These are phyloP conservation scores for Hypomesus transpacificus DNA, from an alignment of 2,113 vertebrate species.

Conservation along the genomic window DNA sequence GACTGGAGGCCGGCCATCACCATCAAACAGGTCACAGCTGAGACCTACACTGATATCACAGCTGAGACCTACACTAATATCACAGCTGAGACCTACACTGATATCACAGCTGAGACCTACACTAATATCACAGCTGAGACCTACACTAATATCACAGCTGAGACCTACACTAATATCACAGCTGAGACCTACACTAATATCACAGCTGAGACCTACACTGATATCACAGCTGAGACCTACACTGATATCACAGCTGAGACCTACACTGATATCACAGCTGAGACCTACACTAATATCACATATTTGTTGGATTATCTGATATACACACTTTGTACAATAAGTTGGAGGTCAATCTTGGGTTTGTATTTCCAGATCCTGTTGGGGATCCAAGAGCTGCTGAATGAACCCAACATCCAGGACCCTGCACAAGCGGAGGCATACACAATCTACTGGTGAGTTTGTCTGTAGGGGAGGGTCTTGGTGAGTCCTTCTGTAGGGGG, in stretches of 20 bases:
- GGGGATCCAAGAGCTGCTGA: constrained; percentile 77
- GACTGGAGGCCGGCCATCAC: constrained; percentile 99
- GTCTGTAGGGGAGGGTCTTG: no score
- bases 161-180: not conserved
- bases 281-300: not conserved
- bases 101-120: no score
- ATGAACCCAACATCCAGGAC: constrained; percentile 77
- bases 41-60: not conserved
- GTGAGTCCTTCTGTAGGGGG: not conserved
- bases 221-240: not conserved
- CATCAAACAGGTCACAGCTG: constrained; percentile 82
- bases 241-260: not conserved
- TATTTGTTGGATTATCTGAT: not conserved
- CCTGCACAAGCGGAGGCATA: constrained; percentile 77
- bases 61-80: not conserved
- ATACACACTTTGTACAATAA: not conserved
- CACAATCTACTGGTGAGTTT: constrained; percentile 74
- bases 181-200: not conserved
- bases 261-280: constrained; percentile 13
- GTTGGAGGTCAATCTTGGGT: no score
- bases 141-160: not conserved
- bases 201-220: not conserved
- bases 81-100: no score
- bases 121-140: not conserved
- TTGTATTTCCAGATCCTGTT: constrained; percentile 67